phyloP scores from a whole-genome alignment of 2,797 vertebrate species.

The Centropyge bicolor region DNA sequence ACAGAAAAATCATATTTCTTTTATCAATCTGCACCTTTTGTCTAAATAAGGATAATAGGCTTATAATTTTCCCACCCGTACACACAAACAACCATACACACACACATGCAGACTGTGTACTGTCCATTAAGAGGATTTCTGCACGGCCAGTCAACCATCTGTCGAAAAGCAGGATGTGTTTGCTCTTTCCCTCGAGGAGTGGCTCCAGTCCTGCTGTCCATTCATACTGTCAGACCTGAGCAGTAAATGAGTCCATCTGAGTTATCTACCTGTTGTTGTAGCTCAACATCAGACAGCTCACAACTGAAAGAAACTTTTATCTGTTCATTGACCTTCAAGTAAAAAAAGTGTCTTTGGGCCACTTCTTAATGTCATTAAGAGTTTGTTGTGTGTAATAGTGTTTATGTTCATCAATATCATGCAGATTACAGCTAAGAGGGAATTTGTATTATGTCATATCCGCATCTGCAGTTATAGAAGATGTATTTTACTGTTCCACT shows the following conservation, averaged over 20 bases:
- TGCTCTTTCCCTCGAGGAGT: slow-evolving; percentile 34
- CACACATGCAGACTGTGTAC: neutral
- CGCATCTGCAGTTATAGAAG: neutral
- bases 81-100: neutral
- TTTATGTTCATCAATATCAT: neutral
- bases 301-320: neutral
- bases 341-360: neutral
- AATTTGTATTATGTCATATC: neutral
- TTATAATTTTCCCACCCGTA: slow-evolving; percentile 10
- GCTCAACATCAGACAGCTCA: neutral
- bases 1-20: neutral
- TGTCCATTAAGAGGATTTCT: slow-evolving; percentile 78
- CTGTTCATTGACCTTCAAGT: neutral
- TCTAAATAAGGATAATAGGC: slow-evolving; percentile 23
- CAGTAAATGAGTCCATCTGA: neutral
- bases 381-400: neutral
- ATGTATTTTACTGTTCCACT: neutral
- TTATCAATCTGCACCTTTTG: slow-evolving; percentile 4
- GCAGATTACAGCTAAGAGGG: neutral
- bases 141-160: slow-evolving; percentile 69
- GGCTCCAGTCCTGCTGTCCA: neutral
- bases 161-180: slow-evolving; percentile 54
- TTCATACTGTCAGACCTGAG: neutral
- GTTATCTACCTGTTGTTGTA: slow-evolving; percentile 12
- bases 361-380: neutral